These are phyloP conservation scores for Euthynnus affinis DNA, from an alignment of 2,797 vertebrate species.

Conservation along the genomic window DNA sequence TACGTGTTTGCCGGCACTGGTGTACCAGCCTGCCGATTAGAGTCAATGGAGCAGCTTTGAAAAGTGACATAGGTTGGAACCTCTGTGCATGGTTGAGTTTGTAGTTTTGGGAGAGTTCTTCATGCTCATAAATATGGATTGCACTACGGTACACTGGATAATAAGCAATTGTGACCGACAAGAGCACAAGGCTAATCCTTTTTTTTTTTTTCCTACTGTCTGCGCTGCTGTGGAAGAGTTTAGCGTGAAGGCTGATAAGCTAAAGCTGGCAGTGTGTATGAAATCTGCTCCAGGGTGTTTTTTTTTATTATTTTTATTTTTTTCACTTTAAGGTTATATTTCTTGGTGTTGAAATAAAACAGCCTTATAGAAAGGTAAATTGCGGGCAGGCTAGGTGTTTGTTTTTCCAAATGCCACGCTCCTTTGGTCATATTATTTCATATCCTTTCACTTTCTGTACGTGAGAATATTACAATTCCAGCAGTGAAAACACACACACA, in stretches of 20 bases:
- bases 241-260: constrained; percentile 17
- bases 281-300: constrained; percentile 35
- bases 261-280: constrained; percentile 15
- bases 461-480: constrained; percentile 15
- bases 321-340: constrained; percentile 34
- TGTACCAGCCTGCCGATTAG: neutral
- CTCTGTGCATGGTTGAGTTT: neutral
- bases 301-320: constrained; percentile 5
- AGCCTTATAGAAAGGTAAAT: constrained; percentile 11
- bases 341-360: constrained; percentile 30
- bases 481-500: constrained; percentile 2
- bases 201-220: neutral
- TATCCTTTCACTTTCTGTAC: constrained; percentile 27
- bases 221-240: constrained; percentile 25
- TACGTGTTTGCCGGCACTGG: too few species aligned
- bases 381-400: constrained; percentile 10
- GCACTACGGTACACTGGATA: constrained; percentile 14
- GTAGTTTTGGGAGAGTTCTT: neutral
- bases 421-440: constrained; percentile 39
- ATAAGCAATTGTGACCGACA: constrained; percentile 18
- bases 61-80: neutral
- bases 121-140: constrained; percentile 1
- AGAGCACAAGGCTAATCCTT: constrained; percentile 40
- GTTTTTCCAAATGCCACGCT: constrained; percentile 43
- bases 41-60: neutral